Evolutionary conservation across 2,888 invertebrate species (phyloP), one percentile per base, ranked within the genome.

Genomic region (Eupithecia pulchellata): DNA sequence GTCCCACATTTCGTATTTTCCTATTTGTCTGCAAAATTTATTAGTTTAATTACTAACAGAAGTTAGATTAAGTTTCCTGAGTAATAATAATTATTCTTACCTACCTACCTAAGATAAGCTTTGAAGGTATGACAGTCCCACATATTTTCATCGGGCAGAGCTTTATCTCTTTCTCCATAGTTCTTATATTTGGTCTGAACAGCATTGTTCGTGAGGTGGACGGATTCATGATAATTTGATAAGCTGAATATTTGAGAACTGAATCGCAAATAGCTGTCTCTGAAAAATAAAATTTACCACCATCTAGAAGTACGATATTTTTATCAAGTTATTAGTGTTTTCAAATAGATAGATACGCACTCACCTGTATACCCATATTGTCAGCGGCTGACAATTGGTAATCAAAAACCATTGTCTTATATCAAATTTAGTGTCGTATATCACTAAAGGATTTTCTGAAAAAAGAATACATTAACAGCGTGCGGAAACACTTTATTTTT

Each of bases 401-500:
- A 99, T 97, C 75, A 99, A 92, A 91, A 99, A 99, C 99, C 99
- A 99, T 90, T 99, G 99, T 6, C 99, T 95, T 79, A 99, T 98
- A 90, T 99, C 99, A 87, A 99, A 99, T 92, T 99, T 99, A 1
- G 98, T 98, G 82, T 97, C 96, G 90, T 98, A 97, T 77, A 99
- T 96, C 62, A 98, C 96, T 66, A 99, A 91, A 0, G 99, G 99
- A 73, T 96, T 96, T 93, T 99, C 98, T 98, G 94, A 95, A 95
- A 73, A 25, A 36, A 57, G 4, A 64, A 29, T 14, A 61, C 14
- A 2, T 42, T 55, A 25, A 13, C 29, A 29, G 29, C 5, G 13
- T 55, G 8, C 20, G 20, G 52, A 52, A 8, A 9, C 0, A 11
- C 11, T 11, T 52, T 25, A 25, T 52, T 4, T 11, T 52, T 4